Evolutionary conservation across 1,140 invertebrate species (phyloP).

Genomic region (Subanguina moxae): DNA sequence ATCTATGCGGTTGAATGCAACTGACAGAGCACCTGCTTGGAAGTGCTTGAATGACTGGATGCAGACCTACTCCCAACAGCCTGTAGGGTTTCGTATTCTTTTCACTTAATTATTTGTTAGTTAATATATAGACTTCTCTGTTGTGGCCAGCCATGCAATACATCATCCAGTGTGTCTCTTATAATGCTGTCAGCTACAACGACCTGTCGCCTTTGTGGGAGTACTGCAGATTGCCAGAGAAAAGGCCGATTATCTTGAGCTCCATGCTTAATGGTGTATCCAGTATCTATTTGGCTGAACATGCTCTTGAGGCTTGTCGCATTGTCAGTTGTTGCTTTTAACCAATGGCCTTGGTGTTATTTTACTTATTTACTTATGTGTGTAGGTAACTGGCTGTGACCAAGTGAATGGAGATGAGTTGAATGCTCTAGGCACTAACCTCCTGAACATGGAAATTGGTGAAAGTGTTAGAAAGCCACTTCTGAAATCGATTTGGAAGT

Average conservation of each 20-base stretch:
- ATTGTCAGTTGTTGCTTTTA: conserved; percentile 29
- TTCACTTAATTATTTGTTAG: neutral
- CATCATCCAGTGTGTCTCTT: conserved; percentile 44
- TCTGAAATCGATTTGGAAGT: conserved; percentile 38
- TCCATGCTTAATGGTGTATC: conserved; percentile 37
- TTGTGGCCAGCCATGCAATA: conserved; percentile 45
- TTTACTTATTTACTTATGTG: neutral
- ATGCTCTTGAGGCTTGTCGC: conserved; percentile 38
- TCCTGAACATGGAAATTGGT: conserved; percentile 25
- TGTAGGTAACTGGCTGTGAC: conserved; percentile 29
- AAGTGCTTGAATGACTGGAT: conserved; percentile 46
- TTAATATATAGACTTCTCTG: conserved; percentile 23
- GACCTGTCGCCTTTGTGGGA: conserved; percentile 45
- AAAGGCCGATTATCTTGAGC: conserved; percentile 30
- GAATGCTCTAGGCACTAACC: conserved; percentile 22
- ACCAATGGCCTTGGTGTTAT: neutral
- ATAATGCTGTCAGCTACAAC: conserved; percentile 40
- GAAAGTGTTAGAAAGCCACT: conserved; percentile 25
- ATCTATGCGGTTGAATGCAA: conserved; percentile 36
- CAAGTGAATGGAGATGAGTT: conserved; percentile 38
- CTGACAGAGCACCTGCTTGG: conserved; percentile 30
- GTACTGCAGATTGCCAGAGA: conserved; percentile 38
- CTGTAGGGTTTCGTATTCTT: conserved; percentile 4
- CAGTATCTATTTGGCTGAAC: conserved; percentile 39
- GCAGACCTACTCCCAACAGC: conserved; percentile 35